phyloP scores from a whole-genome alignment of 2,888 invertebrate species.

The Asteroscopus sphinx region DNA sequence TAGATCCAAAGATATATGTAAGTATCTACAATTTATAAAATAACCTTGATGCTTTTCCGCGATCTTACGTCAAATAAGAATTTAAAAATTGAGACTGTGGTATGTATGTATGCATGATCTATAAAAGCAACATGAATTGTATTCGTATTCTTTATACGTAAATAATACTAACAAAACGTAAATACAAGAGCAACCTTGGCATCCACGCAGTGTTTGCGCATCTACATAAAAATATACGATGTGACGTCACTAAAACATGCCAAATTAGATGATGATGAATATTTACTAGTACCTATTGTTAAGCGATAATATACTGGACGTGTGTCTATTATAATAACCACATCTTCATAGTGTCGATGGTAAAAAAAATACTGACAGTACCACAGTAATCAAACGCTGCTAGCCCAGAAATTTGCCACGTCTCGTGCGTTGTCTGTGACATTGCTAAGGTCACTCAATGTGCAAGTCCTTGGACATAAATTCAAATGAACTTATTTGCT shows the following conservation, averaged over 20 bases:
- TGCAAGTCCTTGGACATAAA: too few relatives aligned
- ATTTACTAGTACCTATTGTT: conserved; percentile 5
- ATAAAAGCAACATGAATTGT: conserved; percentile 29
- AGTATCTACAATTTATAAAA: conserved; percentile 21
- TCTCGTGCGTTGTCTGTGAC: too few relatives aligned
- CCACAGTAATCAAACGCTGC: too few relatives aligned
- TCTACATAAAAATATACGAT: conserved; percentile 62
- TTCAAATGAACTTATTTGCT: too few relatives aligned
- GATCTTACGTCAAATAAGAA: conserved; percentile 33
- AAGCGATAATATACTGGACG: too few relatives aligned
- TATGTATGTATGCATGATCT: conserved; percentile 19
- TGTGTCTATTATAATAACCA: too few relatives aligned
- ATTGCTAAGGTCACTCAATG: too few relatives aligned
- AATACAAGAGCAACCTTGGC: conserved; percentile 71
- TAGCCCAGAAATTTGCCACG: too few relatives aligned
- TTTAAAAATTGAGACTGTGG: too few relatives aligned
- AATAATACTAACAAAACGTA: conserved; percentile 56
- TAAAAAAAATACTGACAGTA: too few relatives aligned
- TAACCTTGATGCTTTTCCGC: conserved; percentile 60
- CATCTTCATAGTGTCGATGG: too few relatives aligned
- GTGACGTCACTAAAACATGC: conserved; percentile 61
- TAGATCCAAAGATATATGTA: conserved; percentile 19
- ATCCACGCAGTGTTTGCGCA: conserved; percentile 65
- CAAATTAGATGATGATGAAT: conserved; percentile 59
- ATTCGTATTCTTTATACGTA: conserved; percentile 36